phyloP scores from a whole-genome alignment of 92 coral and sea anemone species.

The Heteractis magnifica region DNA sequence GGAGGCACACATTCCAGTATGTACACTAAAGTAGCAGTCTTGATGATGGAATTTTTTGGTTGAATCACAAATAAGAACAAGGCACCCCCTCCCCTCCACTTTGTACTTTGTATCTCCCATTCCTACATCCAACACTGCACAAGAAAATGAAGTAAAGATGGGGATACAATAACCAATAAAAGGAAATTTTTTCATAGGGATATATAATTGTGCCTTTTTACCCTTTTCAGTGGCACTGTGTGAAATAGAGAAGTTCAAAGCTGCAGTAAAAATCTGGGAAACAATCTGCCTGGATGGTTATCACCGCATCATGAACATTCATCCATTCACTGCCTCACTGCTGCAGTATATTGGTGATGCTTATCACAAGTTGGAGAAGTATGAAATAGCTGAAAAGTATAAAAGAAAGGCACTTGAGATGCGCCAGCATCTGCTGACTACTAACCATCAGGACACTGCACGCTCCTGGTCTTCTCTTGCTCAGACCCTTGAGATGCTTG shows the following conservation, averaged over 20 bases:
- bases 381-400: conserved; percentile 34
- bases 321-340: conserved; percentile 74
- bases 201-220: no score
- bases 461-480: conserved; percentile 69
- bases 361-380: conserved; percentile 24
- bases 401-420: conserved; percentile 54
- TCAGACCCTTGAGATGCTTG: conserved; percentile 45
- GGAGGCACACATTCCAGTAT: no score
- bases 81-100: no score
- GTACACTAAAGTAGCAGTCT: no score
- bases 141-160: no score
- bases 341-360: conserved; percentile 73
- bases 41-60: no score
- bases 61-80: no score
- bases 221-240: conserved; percentile 62
- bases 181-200: no score
- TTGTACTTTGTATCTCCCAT: no score
- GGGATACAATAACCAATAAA: no score
- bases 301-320: conserved; percentile 46
- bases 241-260: conserved; percentile 18
- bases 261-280: conserved; percentile 59
- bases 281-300: conserved; percentile 43
- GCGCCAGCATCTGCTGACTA: conserved; percentile 58
- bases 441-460: conserved; percentile 69
- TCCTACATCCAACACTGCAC: no score